Conservation (phyloP, 2,888 invertebrate genomes). For the Bruchidius siliquastri region DNA sequence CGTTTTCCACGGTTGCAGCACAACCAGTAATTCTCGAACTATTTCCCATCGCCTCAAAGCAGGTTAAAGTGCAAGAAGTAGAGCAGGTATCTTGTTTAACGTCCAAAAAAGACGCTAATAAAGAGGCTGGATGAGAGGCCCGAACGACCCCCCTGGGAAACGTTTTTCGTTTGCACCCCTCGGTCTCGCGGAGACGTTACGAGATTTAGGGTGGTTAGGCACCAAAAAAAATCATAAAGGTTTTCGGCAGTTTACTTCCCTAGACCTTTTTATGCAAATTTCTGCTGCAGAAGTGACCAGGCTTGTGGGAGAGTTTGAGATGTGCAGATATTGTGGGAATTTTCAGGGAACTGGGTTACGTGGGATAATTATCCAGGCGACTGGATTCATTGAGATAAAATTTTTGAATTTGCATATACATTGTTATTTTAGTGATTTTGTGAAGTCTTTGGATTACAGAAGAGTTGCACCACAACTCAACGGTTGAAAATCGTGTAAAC, state of each 20-base stretch:
- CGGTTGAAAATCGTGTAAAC: too few relatives aligned
- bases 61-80: neutral
- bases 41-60: neutral
- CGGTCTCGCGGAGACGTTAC: neutral
- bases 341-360: neutral
- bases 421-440: too few relatives aligned
- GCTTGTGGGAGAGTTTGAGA: neutral
- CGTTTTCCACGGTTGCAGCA: neutral
- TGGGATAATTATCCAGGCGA: too few relatives aligned
- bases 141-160: neutral
- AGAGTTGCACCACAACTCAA: too few relatives aligned
- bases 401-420: too few relatives aligned
- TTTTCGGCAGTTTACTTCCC: neutral
- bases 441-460: too few relatives aligned
- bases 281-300: neutral
- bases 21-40: neutral
- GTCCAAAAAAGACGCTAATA: neutral
- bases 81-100: neutral
- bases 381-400: too few relatives aligned
- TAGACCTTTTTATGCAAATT: neutral
- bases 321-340: neutral
- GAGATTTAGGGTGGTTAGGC: neutral
- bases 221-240: neutral
- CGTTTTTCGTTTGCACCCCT: neutral
- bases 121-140: neutral